These are phyloP conservation scores for Euphydryas editha DNA, from an alignment of 2,888 invertebrate genomes.

Conservation along the genomic window DNA sequence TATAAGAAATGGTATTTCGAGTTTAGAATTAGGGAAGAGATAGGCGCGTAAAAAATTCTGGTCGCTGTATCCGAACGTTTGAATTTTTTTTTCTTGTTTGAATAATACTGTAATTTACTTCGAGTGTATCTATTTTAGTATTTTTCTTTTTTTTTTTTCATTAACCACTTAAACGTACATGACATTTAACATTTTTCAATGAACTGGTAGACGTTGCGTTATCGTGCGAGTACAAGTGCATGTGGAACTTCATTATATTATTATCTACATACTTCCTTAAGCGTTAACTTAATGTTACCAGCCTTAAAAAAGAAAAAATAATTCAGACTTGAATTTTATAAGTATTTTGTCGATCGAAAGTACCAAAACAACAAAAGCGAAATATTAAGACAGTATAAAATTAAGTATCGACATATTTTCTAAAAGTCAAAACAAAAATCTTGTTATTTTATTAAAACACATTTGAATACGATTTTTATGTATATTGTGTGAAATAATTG, in stretches of 20 bases:
- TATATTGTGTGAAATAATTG: constrained; percentile 71
- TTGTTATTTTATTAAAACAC: background rate
- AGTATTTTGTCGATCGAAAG: background rate
- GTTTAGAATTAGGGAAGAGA: constrained; percentile 42
- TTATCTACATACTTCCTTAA: constrained; percentile 58
- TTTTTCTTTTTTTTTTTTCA: constrained; percentile 7
- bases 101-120: constrained; percentile 5
- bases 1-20: constrained; percentile 52
- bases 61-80: constrained; percentile 18
- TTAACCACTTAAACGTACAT: constrained; percentile 18
- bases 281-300: constrained; percentile 44
- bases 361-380: background rate
- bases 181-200: constrained; percentile 20
- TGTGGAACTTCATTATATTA: constrained; percentile 49
- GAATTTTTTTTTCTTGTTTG: constrained; percentile 15
- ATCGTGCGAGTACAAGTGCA: constrained; percentile 26
- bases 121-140: background rate
- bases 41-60: constrained; percentile 3
- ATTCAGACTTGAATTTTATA: background rate
- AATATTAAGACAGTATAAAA: background rate
- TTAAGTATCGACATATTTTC: background rate
- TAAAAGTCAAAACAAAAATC: constrained; percentile 4
- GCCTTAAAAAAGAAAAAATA: constrained; percentile 11
- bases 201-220: constrained; percentile 22
- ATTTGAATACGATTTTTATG: constrained; percentile 6